Evolutionary conservation across 2,113 vertebrate genomes (phyloP).

Genomic region (Desmodus rotundus): DNA sequence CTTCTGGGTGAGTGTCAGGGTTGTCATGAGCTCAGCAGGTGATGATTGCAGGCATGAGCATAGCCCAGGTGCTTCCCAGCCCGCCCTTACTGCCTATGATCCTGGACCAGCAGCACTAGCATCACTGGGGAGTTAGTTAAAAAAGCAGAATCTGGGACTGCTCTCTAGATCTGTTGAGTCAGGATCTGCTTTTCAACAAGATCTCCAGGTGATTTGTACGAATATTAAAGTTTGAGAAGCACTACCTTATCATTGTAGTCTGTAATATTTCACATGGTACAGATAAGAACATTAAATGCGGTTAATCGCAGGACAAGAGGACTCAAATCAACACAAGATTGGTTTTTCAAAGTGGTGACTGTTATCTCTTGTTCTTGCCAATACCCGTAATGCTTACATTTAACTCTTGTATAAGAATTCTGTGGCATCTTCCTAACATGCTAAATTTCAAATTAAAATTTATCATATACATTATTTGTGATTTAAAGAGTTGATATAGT

Average conservation of each 20-base stretch:
- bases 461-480: neutral
- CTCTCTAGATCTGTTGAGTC: neutral
- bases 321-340: neutral
- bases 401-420: neutral
- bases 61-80: neutral
- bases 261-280: neutral
- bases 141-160: neutral
- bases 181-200: neutral
- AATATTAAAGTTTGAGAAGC: neutral
- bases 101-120: neutral
- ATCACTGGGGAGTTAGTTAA: neutral
- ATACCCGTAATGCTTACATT: neutral
- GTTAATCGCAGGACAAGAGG: neutral
- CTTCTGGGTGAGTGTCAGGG: neutral
- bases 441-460: conserved; percentile 9
- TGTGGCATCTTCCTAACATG: neutral
- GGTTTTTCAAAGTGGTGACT: neutral
- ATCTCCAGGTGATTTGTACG: neutral
- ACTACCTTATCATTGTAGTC: neutral
- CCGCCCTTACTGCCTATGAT: neutral
- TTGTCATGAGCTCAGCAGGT: neutral
- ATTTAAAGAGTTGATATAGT: neutral
- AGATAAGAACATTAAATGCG: neutral
- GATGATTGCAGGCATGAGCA: neutral
- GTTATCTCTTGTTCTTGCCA: neutral